phyloP scores from a whole-genome alignment of 2,797 vertebrate genomes.

The Protonibea diacanthus region DNA sequence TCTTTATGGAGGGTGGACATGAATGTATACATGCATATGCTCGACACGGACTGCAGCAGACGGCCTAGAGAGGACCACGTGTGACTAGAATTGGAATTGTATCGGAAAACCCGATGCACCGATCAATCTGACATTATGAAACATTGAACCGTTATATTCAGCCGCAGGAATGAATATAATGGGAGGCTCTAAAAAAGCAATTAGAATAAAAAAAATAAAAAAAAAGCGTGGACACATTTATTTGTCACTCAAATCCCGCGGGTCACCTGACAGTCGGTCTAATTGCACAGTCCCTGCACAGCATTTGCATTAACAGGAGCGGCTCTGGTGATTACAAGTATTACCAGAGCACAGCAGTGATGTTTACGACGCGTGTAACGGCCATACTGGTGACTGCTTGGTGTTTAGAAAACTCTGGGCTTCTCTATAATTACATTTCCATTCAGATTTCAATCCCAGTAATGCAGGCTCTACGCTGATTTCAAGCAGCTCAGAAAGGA shows the following conservation, averaged over 20 bases:
- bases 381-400: constrained; percentile 6
- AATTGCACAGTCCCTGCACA: constrained; percentile 40
- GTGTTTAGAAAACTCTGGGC: constrained; percentile 22
- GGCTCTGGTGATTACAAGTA: constrained; percentile 24
- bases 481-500: constrained; percentile 13
- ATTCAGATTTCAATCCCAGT: constrained; percentile 34
- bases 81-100: not conserved
- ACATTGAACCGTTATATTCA: constrained; percentile 14
- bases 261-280: constrained; percentile 26
- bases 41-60: not conserved
- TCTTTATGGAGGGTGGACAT: not conserved
- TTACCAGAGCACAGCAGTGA: constrained; percentile 25
- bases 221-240: constrained; percentile 9
- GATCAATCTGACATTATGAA: constrained; percentile 29
- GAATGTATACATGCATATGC: constrained; percentile 5
- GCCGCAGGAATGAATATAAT: constrained; percentile 3
- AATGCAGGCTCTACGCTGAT: not conserved
- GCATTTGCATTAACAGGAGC: constrained; percentile 26
- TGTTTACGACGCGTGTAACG: constrained; percentile 6
- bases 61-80: not conserved
- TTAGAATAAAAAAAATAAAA: constrained; percentile 35
- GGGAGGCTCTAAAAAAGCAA: constrained; percentile 16
- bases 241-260: constrained; percentile 34
- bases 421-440: constrained; percentile 55
- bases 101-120: not conserved